These are phyloP conservation scores for Philotrypesis tridentata DNA, from an alignment of 1,140 invertebrate genomes.

Conservation along the genomic window DNA sequence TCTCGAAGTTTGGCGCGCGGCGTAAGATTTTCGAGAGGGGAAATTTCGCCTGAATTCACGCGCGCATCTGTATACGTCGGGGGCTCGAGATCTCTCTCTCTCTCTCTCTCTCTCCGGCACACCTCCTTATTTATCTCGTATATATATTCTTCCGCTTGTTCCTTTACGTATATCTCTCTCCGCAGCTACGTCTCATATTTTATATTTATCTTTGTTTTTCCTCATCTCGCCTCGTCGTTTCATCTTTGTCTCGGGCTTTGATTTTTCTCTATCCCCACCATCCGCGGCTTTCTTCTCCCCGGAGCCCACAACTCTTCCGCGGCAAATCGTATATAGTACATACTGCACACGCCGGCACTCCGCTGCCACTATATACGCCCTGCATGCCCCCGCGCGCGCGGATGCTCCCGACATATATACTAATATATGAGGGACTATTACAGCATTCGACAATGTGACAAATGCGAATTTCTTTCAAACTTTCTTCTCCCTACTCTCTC, in stretches of 20 bases:
- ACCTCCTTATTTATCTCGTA: slow-evolving; percentile 11
- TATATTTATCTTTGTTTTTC: slow-evolving; percentile 44
- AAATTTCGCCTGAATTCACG: no score
- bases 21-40: no score
- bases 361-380: no score
- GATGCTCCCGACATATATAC: slow-evolving; percentile 22
- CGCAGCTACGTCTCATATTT: slow-evolving; percentile 28
- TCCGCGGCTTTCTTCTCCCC: not conserved
- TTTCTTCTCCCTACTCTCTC: no score
- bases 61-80: no score
- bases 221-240: slow-evolving; percentile 9
- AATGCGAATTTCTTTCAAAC: slow-evolving; percentile 30
- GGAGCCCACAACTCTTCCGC: slow-evolving; percentile 25
- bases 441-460: slow-evolving; percentile 37
- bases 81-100: no score
- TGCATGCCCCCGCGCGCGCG: no score
- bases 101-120: no score
- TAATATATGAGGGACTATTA: slow-evolving; percentile 32
- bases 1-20: no score
- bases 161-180: not conserved
- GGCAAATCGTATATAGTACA: slow-evolving; percentile 1
- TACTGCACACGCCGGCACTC: no score
- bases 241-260: slow-evolving; percentile 31
- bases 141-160: not conserved
- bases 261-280: slow-evolving; percentile 18